Evolutionary conservation across 2,113 vertebrate species (phyloP).

Genomic region (Protobothrops mucrosquamatus): DNA sequence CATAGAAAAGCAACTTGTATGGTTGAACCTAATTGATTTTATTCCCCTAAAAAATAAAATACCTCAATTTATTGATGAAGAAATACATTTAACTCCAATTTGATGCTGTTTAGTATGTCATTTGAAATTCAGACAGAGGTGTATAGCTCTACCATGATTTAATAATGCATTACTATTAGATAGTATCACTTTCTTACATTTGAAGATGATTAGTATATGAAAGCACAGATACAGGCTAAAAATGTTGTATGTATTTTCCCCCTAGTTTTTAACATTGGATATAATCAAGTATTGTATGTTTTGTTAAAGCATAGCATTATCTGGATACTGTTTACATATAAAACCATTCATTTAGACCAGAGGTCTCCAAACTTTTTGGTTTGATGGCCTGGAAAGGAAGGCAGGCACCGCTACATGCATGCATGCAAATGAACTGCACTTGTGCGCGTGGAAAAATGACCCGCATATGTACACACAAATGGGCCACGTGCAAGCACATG

Average conservation of each 20-base stretch:
- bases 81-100: neutral
- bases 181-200: neutral
- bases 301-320: neutral
- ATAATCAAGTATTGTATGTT: neutral
- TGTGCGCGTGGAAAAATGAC: too few species aligned
- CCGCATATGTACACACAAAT: too few species aligned
- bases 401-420: too few species aligned
- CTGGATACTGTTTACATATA: neutral
- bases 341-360: neutral
- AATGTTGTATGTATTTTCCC: neutral
- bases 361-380: too few species aligned
- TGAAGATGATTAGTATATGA: neutral
- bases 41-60: neutral
- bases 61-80: neutral
- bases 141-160: neutral
- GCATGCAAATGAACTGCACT: too few species aligned
- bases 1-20: neutral
- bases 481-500: too few species aligned
- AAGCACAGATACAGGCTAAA: neutral
- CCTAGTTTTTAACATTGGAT: neutral
- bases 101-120: neutral
- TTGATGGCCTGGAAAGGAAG: too few species aligned
- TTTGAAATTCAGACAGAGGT: neutral
- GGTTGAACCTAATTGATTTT: neutral
- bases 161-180: neutral